Conservation (phyloP, 1,140 invertebrate species). For the Cyrtorhinus lividipennis region DNA sequence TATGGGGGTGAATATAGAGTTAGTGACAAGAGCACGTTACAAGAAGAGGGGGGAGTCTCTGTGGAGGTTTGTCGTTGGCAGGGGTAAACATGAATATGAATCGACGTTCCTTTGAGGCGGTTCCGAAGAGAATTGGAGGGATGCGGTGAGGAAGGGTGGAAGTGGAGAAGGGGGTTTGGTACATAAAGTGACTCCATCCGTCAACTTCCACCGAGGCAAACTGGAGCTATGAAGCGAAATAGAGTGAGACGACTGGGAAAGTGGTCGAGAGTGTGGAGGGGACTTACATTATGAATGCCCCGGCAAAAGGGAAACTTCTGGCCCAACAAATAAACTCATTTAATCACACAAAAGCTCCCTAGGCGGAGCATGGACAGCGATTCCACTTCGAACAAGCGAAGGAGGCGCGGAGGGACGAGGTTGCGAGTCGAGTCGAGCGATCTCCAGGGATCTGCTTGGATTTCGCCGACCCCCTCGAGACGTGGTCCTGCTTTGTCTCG, state of each 20-base stretch:
- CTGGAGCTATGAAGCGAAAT: neutral
- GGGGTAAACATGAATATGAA: conserved; percentile 8
- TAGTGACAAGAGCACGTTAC: neutral
- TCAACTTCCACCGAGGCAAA: neutral
- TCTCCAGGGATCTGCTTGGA: no score
- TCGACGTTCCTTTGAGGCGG: neutral
- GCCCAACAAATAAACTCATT: conserved; percentile 5
- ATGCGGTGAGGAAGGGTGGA: neutral
- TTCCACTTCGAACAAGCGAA: no score
- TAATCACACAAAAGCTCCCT: neutral
- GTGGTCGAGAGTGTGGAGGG: no score
- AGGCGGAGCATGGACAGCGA: no score
- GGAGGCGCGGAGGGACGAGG: no score
- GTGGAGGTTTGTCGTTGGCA: neutral
- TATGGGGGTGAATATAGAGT: neutral
- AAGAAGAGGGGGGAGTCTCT: neutral
- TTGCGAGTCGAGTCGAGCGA: no score
- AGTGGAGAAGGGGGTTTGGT: neutral
- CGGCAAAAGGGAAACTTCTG: neutral
- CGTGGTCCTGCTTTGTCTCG: no score
- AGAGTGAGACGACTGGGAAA: no score
- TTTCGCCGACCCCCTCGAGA: no score
- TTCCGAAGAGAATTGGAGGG: neutral
- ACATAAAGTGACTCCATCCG: conserved; percentile 5
- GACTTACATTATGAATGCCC: neutral